Evolutionary conservation across 2,113 vertebrate genomes (phyloP).

Genomic region (Misgurnus mizolepis): DNA sequence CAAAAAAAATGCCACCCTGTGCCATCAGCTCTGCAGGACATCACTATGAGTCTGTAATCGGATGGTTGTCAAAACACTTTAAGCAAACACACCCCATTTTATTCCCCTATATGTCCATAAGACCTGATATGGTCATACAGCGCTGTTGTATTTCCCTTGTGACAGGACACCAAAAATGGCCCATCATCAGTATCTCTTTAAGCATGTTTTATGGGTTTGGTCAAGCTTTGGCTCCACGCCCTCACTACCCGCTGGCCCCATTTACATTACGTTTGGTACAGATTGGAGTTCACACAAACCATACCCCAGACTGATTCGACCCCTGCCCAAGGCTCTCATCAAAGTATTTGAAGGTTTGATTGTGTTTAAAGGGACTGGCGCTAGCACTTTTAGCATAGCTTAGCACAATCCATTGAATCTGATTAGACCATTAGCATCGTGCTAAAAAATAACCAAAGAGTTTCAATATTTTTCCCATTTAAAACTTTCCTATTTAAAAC

Average conservation of each 20-base stretch:
- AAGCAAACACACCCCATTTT: constrained; percentile 55
- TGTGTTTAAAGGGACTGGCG: too few relatives aligned
- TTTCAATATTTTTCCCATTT: too few relatives aligned
- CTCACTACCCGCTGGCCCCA: neutral
- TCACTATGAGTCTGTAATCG: constrained; percentile 29
- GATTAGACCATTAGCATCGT: too few relatives aligned
- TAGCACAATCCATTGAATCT: too few relatives aligned
- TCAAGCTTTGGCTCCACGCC: constrained; percentile 15
- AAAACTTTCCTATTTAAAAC: too few relatives aligned
- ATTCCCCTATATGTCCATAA: constrained; percentile 33
- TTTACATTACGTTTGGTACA: too few relatives aligned
- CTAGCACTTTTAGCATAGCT: too few relatives aligned
- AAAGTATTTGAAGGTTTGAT: too few relatives aligned
- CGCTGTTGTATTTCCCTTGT: constrained; percentile 26
- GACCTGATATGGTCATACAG: constrained; percentile 72
- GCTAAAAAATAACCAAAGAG: too few relatives aligned
- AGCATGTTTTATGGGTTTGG: constrained; percentile 56
- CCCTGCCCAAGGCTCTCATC: too few relatives aligned
- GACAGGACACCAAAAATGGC: constrained; percentile 56
- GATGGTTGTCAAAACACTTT: constrained; percentile 59
- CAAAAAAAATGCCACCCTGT: constrained; percentile 10
- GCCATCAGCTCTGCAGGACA: constrained; percentile 35
- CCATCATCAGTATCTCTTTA: constrained; percentile 57
- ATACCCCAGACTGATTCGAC: too few relatives aligned
- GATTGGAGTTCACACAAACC: too few relatives aligned